Conservation (phyloP, 2,888 invertebrate species). For the Orgyia antiqua region DNA sequence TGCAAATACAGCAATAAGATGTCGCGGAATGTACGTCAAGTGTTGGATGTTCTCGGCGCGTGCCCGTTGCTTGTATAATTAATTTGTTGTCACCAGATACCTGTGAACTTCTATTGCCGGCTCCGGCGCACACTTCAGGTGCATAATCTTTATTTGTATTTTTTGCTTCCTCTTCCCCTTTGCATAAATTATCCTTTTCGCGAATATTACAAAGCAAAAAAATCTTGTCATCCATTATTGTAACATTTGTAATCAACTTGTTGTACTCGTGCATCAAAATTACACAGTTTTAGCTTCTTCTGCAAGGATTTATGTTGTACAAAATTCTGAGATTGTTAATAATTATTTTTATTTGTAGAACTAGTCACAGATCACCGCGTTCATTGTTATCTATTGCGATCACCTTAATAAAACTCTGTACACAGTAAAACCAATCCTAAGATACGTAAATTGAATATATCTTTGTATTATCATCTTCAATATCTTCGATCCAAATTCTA, state of each 20-base stretch:
- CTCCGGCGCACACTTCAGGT: conserved; percentile 58
- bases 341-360: conserved; percentile 57
- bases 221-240: conserved; percentile 12
- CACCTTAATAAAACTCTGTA: conserved; percentile 34
- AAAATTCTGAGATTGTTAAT: conserved; percentile 3
- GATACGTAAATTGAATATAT: conserved; percentile 38
- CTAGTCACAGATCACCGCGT: conserved; percentile 68
- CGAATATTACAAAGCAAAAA: conserved; percentile 36
- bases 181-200: conserved; percentile 72
- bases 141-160: conserved; percentile 71
- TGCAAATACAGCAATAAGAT: conserved; percentile 38
- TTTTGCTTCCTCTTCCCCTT: conserved; percentile 71
- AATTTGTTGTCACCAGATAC: conserved; percentile 55
- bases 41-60: conserved; percentile 39
- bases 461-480: conserved; percentile 28
- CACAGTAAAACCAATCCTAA: conserved; percentile 37
- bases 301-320: neutral
- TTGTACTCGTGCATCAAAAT: neutral
- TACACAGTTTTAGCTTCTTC: too few relatives aligned
- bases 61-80: conserved; percentile 59
- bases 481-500: conserved; percentile 24
- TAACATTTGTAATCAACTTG: conserved; percentile 7
- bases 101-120: conserved; percentile 24
- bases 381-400: conserved; percentile 62
- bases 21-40: conserved; percentile 32